Conservation (phyloP, 2,797 vertebrate species). For the Cephalopachus bancanus region DNA sequence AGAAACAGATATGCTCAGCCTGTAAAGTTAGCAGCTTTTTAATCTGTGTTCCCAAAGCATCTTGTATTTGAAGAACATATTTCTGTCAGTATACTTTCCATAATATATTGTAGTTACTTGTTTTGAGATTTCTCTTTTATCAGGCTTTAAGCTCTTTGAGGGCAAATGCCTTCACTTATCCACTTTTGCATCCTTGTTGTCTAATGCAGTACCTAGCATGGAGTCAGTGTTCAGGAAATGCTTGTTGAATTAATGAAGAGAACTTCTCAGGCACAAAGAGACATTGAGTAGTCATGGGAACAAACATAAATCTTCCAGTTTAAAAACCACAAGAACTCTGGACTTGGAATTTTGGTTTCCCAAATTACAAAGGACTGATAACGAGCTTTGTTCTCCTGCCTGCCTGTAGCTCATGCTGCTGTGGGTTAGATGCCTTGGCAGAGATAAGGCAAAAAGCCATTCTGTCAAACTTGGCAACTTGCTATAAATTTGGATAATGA, state of each 20-base stretch:
- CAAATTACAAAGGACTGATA: not conserved
- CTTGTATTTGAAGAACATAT: not conserved
- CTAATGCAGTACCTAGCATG: not conserved
- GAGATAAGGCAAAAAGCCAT: conserved; percentile 57
- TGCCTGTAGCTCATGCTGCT: not conserved
- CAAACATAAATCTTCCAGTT: not conserved
- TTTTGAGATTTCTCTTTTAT: not conserved
- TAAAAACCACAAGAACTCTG: not conserved
- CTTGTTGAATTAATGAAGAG: not conserved
- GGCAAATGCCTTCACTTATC: not conserved
- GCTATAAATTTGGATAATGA: conserved; percentile 62
- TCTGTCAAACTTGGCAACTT: conserved; percentile 65
- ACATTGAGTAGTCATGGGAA: not conserved
- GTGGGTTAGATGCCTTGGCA: conserved; percentile 54
- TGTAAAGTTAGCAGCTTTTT: not conserved
- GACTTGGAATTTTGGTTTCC: not conserved
- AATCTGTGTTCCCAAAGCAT: not conserved
- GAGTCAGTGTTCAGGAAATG: not conserved
- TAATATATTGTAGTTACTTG: not conserved
- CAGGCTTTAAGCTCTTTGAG: not conserved
- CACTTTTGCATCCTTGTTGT: not conserved
- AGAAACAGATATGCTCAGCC: conserved; percentile 27
- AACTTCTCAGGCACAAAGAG: not conserved
- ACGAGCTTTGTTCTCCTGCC: conserved; percentile 12
- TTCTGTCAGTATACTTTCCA: not conserved